A percentile compares a stretch with the other conserved stretches of the same genome.
Conservation (phyloP, 2,888 invertebrate species). For the Protodeltote pygarga region DNA sequence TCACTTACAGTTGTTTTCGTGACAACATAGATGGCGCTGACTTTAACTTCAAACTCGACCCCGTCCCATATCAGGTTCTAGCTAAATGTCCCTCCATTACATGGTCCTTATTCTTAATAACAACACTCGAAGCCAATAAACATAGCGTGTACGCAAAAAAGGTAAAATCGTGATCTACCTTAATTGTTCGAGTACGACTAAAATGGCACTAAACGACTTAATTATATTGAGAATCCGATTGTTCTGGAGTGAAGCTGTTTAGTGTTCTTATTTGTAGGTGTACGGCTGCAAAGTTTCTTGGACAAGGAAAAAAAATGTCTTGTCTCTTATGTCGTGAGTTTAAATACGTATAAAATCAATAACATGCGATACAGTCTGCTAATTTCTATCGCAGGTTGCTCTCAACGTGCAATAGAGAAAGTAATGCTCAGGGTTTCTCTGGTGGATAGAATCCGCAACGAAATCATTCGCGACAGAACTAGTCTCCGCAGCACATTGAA, state of each 20-base stretch:
- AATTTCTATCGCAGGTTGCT: too few species aligned
- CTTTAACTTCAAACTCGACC: slow-evolving; percentile 13
- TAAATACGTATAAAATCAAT: too few species aligned
- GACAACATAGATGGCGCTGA: too few species aligned
- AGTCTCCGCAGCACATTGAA: too few species aligned
- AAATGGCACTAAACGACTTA: slow-evolving; percentile 58
- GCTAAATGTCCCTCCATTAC: slow-evolving; percentile 32
- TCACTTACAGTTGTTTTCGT: background rate
- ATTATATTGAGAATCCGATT: slow-evolving; percentile 44
- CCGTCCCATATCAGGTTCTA: slow-evolving; percentile 11
- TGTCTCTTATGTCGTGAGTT: too few species aligned
- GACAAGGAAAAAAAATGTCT: too few species aligned
- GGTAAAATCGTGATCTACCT: slow-evolving; percentile 61
- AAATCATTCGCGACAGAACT: too few species aligned
- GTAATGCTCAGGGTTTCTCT: too few species aligned
- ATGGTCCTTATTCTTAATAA: slow-evolving; percentile 45
- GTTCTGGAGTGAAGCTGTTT: slow-evolving; percentile 9
- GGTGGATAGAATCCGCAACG: too few species aligned
- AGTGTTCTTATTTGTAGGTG: slow-evolving; percentile 20
- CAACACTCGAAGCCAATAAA: slow-evolving; percentile 51
- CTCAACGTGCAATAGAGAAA: too few species aligned
- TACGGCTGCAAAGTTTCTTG: slow-evolving; percentile 23
- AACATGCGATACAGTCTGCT: too few species aligned
- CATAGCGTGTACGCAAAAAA: slow-evolving; percentile 54
- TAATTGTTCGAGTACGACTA: slow-evolving; percentile 58